phyloP scores from a whole-genome alignment of 2,113 vertebrate species.

The Patagioenas fasciata region DNA sequence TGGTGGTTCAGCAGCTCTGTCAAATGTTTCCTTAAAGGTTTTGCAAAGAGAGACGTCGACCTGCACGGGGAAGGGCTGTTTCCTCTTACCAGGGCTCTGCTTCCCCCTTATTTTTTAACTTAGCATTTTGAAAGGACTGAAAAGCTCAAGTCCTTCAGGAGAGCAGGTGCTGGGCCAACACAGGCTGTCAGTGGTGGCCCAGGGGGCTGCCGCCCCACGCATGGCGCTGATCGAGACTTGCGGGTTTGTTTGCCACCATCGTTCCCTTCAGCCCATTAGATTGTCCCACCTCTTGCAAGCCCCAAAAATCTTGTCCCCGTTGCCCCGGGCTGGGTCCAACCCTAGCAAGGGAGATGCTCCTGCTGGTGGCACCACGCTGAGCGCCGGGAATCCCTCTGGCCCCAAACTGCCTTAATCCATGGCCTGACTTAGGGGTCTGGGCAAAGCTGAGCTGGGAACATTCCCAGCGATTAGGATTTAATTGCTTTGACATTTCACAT shows the following conservation, averaged over 20 bases:
- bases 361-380: background rate
- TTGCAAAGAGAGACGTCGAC: rapidly evolving
- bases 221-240: background rate
- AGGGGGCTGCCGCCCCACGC: background rate
- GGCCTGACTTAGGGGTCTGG: background rate
- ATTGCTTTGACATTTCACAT: constrained; percentile 11
- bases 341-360: background rate
- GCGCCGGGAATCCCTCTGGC: rapidly evolving
- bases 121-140: background rate
- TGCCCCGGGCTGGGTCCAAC: background rate
- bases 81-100: rapidly evolving
- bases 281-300: background rate
- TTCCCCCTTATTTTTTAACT: background rate
- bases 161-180: background rate
- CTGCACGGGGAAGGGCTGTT: background rate
- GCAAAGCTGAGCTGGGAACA: constrained; percentile 11
- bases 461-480: background rate
- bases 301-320: background rate
- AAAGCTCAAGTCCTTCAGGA: background rate
- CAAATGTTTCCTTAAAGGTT: background rate
- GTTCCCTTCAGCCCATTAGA: background rate
- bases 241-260: background rate
- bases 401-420: background rate
- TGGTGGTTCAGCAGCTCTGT: rapidly evolving
- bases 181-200: background rate